phyloP scores from a whole-genome alignment of 2,888 invertebrate genomes.

The Hyles lineata region DNA sequence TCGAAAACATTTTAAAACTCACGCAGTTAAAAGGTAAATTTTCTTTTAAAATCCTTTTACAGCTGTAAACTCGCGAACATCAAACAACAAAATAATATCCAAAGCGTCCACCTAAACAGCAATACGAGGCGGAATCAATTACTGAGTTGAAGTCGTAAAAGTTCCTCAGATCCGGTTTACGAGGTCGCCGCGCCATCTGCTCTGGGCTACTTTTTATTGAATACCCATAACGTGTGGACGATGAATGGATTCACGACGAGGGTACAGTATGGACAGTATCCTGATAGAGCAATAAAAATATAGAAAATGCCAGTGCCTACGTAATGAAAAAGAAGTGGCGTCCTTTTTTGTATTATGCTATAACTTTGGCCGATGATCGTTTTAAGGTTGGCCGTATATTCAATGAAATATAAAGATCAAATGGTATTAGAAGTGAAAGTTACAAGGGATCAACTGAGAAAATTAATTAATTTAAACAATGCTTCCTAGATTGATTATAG shows the following conservation, averaged over 20 bases:
- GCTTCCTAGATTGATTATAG: no score
- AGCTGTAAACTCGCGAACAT: neutral
- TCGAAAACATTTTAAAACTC: no score
- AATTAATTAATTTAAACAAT: no score
- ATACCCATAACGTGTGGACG: conserved; percentile 53
- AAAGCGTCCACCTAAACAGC: conserved; percentile 36
- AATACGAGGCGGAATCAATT: conserved; percentile 54
- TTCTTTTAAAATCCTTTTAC: neutral
- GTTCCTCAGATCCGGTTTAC: conserved; percentile 55
- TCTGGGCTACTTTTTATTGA: conserved; percentile 56
- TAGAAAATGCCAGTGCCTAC: conserved; percentile 15
- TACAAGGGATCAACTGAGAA: no score
- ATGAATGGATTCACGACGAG: conserved; percentile 46
- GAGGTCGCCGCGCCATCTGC: conserved; percentile 58
- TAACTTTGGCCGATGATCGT: no score
- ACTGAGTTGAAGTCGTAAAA: conserved; percentile 54
- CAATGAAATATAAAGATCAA: neutral
- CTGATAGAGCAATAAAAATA: conserved; percentile 25
- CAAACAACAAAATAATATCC: neutral
- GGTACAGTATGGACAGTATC: conserved; percentile 15
- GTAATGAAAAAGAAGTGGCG: neutral
- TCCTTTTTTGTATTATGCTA: neutral
- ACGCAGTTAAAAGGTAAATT: no score
- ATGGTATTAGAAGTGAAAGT: neutral
- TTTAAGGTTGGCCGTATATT: no score